Base-by-base conservation (phyloP, 2,888 invertebrate species). In the Peribatodes rhomboidaria region DNA sequence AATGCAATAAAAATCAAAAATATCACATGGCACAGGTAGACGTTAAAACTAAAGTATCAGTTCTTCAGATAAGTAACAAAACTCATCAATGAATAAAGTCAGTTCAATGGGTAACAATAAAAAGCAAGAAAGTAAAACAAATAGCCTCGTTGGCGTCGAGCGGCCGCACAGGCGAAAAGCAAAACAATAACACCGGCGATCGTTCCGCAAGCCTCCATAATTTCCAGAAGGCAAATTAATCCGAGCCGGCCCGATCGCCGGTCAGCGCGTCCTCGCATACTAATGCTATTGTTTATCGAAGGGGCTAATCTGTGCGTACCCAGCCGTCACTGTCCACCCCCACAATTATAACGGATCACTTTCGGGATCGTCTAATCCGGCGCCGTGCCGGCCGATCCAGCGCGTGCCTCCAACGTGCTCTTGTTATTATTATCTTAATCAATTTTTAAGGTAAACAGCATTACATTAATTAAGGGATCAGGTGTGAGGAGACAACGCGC, bases 231-330 rank as follows among this genome's bases (percentile, higher is more conserved):
- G 90, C 90, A 92, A 91, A 93, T 93, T 93, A 92, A 93, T 93
- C 92, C 91, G 89, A 82, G 87, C 89, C 88, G 88, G 89, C 79
- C 82, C 88, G 91, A 91, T 92, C 92, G 92, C 86, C 89, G 91
- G 90, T 87, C 92, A 89, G 87, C 86, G 90, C 90, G 88, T 88
- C 86, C 91, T 89, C 90, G 92, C 92, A 92, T 92, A 93, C 92
- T 92, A 93, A 93, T 93, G 90, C 91, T 89, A 90, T 92, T 93
- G 92, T 93, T 93, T 93, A 93, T 93, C 92, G 92, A 90, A 90
- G 89, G 89, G 90, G 88, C 91, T 93, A 93, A 93, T 93, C 92
- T 92, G 88, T 88, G 90, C 91, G 89, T 88, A 85, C 89, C 73
- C 92, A 92, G 92, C 90, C 92, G 90, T 89, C 89, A 87, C 86